A percentile compares a stretch with the other conserved stretches of the same genome.
Conservation (phyloP, 2,113 vertebrate species). For the Pagrus major region DNA sequence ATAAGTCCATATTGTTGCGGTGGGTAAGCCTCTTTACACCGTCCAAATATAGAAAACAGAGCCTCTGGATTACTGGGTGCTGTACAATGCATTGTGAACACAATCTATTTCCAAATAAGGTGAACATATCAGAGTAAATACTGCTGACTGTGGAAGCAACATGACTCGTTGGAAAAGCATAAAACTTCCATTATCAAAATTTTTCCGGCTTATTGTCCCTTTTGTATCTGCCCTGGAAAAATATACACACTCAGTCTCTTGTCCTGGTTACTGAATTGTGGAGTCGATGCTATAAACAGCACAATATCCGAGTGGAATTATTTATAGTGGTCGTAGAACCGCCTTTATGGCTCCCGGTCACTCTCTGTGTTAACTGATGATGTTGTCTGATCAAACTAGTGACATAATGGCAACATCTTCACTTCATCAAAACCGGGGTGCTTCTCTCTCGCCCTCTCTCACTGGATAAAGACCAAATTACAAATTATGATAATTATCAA, state of each 20-base stretch:
- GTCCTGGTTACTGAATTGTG: slow-evolving; percentile 27
- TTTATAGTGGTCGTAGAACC: slow-evolving; percentile 18
- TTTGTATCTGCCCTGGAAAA: slow-evolving; percentile 24
- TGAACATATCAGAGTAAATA: slow-evolving; percentile 13
- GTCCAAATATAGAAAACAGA: not conserved
- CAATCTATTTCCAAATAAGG: slow-evolving; percentile 5
- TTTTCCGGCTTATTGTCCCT: not conserved
- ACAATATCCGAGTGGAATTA: slow-evolving; percentile 32
- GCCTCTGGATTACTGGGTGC: not conserved
- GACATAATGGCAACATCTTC: not conserved
- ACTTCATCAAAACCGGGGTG: not conserved
- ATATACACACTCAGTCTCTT: slow-evolving; percentile 2
- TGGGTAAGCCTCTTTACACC: slow-evolving; percentile 18
- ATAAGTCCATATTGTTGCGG: slow-evolving; percentile 7
- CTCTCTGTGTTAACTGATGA: slow-evolving; percentile 19
- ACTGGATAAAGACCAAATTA: not conserved
- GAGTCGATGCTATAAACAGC: slow-evolving; percentile 33
- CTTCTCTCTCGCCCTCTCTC: not conserved
- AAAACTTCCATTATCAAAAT: not conserved
- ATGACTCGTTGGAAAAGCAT: not conserved
- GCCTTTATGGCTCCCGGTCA: slow-evolving; percentile 7
- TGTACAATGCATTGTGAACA: not conserved
- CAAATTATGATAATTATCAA: not conserved
- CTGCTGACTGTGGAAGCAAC: slow-evolving; percentile 7
- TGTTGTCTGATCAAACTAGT: slow-evolving; percentile 6